Evolutionary conservation across 2,888 invertebrate genomes (phyloP).

Genomic region (Homarus gammarus): DNA sequence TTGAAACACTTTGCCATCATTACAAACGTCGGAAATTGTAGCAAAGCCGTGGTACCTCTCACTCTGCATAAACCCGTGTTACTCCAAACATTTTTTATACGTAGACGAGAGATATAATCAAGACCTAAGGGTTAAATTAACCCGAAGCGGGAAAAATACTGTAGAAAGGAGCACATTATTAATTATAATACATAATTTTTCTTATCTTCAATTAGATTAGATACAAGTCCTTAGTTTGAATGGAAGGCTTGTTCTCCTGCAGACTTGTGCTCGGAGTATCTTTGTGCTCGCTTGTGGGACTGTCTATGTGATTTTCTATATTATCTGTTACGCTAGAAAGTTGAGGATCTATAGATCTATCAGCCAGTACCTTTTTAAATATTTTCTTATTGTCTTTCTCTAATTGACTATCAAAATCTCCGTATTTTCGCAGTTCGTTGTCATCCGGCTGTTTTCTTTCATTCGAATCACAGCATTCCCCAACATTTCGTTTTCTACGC

Average conservation of each 20-base stretch:
- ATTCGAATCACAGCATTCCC: background rate
- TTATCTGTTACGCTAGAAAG: background rate
- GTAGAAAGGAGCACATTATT: background rate
- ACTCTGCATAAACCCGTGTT: conserved; percentile 58
- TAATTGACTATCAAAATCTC: background rate
- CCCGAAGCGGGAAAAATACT: background rate
- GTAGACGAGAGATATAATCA: background rate
- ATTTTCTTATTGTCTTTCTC: background rate
- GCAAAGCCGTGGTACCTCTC: conserved; percentile 3
- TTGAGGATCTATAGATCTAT: background rate
- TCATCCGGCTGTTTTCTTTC: background rate
- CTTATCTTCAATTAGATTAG: conserved; percentile 13
- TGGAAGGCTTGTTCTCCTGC: conserved; percentile 5
- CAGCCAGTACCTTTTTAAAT: background rate
- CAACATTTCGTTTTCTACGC: conserved; percentile 61
- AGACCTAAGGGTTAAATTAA: background rate
- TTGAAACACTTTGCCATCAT: background rate
- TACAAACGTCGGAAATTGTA: background rate
- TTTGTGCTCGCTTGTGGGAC: background rate
- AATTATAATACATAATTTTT: conserved; percentile 16
- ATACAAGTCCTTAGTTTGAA: conserved; percentile 31
- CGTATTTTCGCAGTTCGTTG: background rate
- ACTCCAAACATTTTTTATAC: conserved; percentile 49
- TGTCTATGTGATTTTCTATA: conserved; percentile 18
- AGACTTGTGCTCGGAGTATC: background rate